Base-by-base conservation (phyloP, 2,113 vertebrate species). In the Apodemus sylvaticus region DNA sequence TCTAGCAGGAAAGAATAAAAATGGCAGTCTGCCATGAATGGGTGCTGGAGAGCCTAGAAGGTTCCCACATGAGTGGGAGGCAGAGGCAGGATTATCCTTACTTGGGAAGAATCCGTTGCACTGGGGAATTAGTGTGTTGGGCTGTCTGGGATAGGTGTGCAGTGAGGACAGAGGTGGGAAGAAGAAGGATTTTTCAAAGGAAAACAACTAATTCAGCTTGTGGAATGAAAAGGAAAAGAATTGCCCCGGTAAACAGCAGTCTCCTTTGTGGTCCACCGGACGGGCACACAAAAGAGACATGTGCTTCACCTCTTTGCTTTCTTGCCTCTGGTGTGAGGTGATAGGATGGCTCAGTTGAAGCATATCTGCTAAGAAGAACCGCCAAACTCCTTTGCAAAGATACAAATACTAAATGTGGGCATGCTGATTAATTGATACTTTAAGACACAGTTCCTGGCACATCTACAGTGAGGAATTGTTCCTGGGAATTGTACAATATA, bases 1-100 rank as follows among this genome's bases (percentile, higher is more conserved):
- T 97, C 96, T 98, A 97, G 97, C 96, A 98, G 96, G 93, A 98
- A 98, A 95, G 98, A 98, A 98, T 94, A 98, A 97, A 98, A 98
- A 97, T 51, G 36, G 95, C 97, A 97, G 97, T 94, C 92, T 98
- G 95, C 94, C 97, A 97, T 94, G 97, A 95, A 96, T 34, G 66
- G 87, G 96, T 36, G 66, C 86, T 93, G 97, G 85, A 89, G 98
- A 97, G 96, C 94, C 86, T 94, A 98, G 95, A 90, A 98, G 97
- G 97, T 96, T 97, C 98, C 45, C 97, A 97, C 97, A 97, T 97
- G 97, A 98, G 97, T 98, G 97, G 98, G 98, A 92, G 96, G 93
- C 97, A 97, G 97, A 98, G 92, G 96, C 96, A 97, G 93, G 97
- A 98, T 98, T 96, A 97, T 94, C 89, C 87, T 94, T 81, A 93